Evolutionary conservation across 2,888 invertebrate genomes (phyloP).

Genomic region (Drosophila meridiana): DNA sequence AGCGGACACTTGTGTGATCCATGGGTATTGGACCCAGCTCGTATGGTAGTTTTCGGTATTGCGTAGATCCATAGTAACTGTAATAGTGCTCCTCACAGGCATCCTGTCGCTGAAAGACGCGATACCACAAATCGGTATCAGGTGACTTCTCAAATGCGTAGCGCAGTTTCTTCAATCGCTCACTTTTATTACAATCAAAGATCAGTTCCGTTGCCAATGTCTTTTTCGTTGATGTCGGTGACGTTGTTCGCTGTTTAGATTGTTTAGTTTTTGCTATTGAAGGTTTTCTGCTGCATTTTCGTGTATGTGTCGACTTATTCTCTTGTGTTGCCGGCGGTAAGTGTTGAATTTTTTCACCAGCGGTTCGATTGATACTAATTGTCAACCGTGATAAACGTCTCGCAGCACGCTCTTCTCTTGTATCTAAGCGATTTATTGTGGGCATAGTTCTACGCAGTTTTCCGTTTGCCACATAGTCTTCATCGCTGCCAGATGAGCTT

Average conservation of each 20-base stretch:
- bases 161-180: conserved; percentile 65
- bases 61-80: conserved; percentile 85
- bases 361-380: conserved; percentile 42
- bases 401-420: conserved; percentile 67
- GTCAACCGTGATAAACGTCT: conserved; percentile 59
- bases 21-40: conserved; percentile 89
- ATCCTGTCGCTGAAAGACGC: conserved; percentile 91
- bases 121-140: conserved; percentile 91
- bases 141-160: conserved; percentile 90
- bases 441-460: conserved; percentile 35
- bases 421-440: conserved; percentile 27
- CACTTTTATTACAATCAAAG: conserved; percentile 78
- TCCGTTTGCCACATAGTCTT: conserved; percentile 65
- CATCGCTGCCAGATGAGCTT: conserved; percentile 66
- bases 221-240: conserved; percentile 21
- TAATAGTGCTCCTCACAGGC: conserved; percentile 88
- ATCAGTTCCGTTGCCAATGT: conserved; percentile 45
- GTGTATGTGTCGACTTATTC: conserved; percentile 23
- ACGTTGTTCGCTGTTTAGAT: conserved; percentile 11
- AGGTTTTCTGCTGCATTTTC: conserved; percentile 17
- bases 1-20: conserved; percentile 84
- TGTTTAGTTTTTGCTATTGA: conserved; percentile 20
- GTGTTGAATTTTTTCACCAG: conserved; percentile 8
- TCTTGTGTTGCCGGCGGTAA: background rate
- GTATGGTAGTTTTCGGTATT: conserved; percentile 88